Base-by-base conservation (phyloP, 1,140 invertebrate species). In the Sarcophaga peregrina region DNA sequence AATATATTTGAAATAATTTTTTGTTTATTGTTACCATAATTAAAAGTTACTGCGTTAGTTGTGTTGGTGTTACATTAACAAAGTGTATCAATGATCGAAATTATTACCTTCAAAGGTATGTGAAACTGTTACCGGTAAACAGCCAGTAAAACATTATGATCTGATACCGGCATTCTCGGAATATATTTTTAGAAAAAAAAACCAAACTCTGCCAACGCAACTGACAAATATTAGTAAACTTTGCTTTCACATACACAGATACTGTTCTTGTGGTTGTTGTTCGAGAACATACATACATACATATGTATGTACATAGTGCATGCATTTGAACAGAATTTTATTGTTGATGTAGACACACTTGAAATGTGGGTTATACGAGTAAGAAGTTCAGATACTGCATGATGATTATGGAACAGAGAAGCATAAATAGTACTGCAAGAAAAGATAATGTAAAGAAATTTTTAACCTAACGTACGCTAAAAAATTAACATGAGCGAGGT, bases 151-250 rank as follows among this genome's bases (percentile, higher is more conserved):
- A 10, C 50, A 52, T 52, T 10, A 52, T 52, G 13, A 10, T 13
- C 50, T 52, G 8, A 10, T 52, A 52, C 50, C 50, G 50, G 50
- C 13, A 3, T 10, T 10, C 8, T 9, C 50, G 50, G 5, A 52
- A 52, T 3, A 3, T 52, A 52, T 52, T 52, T 52, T 52, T 52
- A 1, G 5, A 52, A 52, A 52, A 10, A 52, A 52, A 52, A 52
- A 52, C 5, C 0, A 52, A 10, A 10, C 13, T 10, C 50, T 52
- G 50, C 50, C 50, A 52, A 58, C 15, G 3, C 54, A 58, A 58
- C 54, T 58, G 13, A 58, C 54, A 58, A 58, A 58, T 58, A 58
- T n/a, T 58, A 58, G 54, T n/a, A 58, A 58, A 58, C 13, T 58
- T 58, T 58, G 54, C 54, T 58, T 58, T 58, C 15, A 2, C 4